Conservation (phyloP, 2,888 invertebrate species). For the Andrena marginata region DNA sequence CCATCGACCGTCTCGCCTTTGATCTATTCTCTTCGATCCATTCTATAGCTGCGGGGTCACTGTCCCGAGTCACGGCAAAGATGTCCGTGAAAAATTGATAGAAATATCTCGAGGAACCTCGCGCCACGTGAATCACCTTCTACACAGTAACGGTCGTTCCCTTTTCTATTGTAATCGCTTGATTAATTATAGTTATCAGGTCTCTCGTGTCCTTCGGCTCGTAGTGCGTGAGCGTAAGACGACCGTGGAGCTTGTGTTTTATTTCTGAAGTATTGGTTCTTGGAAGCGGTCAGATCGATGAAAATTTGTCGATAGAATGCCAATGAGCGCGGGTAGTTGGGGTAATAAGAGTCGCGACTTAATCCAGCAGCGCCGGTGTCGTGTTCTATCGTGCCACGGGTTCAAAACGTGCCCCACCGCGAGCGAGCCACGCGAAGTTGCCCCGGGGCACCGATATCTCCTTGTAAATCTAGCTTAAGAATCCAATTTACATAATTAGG, state of each 20-base stretch:
- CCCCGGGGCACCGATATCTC: slow-evolving; percentile 60
- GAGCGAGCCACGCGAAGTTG: slow-evolving; percentile 54
- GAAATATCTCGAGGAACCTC: slow-evolving; percentile 9
- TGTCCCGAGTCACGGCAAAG: slow-evolving; percentile 31
- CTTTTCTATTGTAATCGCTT: background rate
- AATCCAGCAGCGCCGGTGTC: slow-evolving; percentile 31
- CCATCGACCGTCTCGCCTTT: slow-evolving; percentile 23
- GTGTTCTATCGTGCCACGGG: slow-evolving; percentile 40
- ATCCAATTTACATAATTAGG: slow-evolving; percentile 72
- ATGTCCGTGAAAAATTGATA: slow-evolving; percentile 17
- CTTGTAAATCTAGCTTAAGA: slow-evolving; percentile 67
- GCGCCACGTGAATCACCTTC: background rate
- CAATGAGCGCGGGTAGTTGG: background rate
- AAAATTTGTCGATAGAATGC: background rate
- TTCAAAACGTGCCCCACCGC: slow-evolving; percentile 54
- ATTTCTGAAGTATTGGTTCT: background rate
- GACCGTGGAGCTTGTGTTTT: background rate
- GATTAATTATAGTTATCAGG: background rate
- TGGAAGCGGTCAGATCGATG: background rate
- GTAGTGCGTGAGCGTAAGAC: background rate
- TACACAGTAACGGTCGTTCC: background rate
- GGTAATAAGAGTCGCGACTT: slow-evolving; percentile 22
- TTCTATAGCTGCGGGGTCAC: slow-evolving; percentile 10
- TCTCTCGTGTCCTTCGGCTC: background rate
- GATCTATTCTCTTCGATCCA: slow-evolving; percentile 44